Conservation (phyloP, 2,888 invertebrate species). For the Sesia bembeciformis region DNA sequence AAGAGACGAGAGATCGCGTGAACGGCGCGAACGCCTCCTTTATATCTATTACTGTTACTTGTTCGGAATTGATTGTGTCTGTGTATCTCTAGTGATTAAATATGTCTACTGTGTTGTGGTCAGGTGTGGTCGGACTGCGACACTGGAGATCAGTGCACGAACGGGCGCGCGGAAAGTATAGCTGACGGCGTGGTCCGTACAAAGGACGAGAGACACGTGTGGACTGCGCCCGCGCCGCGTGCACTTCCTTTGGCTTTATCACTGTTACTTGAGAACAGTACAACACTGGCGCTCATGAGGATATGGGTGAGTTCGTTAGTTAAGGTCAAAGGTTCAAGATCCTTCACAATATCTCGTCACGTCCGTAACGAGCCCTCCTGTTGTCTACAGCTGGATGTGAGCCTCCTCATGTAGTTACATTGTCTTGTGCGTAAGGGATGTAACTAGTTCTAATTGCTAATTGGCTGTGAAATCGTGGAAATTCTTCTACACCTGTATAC, state of each 20-base stretch:
- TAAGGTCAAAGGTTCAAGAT: too few relatives aligned
- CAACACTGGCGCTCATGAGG: constrained; percentile 72
- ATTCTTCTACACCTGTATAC: too few relatives aligned
- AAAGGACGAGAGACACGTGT: constrained; percentile 84
- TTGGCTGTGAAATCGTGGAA: too few relatives aligned
- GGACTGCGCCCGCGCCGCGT: constrained; percentile 79
- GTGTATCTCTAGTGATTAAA: too few relatives aligned
- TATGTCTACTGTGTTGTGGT: constrained; percentile 10
- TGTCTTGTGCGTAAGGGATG: too few relatives aligned
- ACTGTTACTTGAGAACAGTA: constrained; percentile 70
- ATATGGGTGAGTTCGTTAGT: constrained; percentile 76
- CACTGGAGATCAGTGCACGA: constrained; percentile 50
- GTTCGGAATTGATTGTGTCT: constrained; percentile 5
- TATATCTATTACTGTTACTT: constrained; percentile 76
- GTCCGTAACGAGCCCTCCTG: too few relatives aligned
- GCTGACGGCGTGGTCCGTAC: constrained; percentile 83
- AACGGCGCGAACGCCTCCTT: constrained; percentile 72
- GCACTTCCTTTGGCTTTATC: constrained; percentile 76
- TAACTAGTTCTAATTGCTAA: too few relatives aligned
- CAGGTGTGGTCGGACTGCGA: constrained; percentile 80
- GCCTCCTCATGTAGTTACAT: too few relatives aligned
- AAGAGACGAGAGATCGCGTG: constrained; percentile 84
- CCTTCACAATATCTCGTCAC: too few relatives aligned
- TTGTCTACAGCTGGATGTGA: too few relatives aligned
- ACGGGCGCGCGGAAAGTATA: constrained; percentile 78